Base-by-base conservation (phyloP, 2,888 invertebrate genomes). In the Ophion ellenae region DNA sequence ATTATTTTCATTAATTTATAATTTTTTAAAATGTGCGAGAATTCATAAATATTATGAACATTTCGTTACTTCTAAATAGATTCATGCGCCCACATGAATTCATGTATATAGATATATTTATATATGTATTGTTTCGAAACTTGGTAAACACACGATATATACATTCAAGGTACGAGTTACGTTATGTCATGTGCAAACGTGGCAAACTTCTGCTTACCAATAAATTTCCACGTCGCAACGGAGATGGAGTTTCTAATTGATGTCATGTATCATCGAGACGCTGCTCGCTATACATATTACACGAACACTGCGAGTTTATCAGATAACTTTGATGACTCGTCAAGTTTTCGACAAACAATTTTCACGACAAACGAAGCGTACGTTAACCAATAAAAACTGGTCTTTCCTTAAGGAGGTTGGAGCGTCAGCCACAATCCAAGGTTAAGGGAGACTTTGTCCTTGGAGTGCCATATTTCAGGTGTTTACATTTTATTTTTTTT, bases 181-280 rank as follows among this genome's bases (percentile, higher is more conserved):
- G 32, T 53, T 32, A 67, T 59, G 67, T 59, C 57, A 75, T 67
- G 59, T 61, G 67, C 61, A 53, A 75, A 67, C 66, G 81, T 53
- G 69, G 66, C 47, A 69, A 76, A 82, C 69, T 76, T 82, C 40
- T 63, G 53, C 47, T 70, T 40, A 70, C 64, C 76, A 45, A 70
- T 82, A 61, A 77, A 77, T 82, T 77, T 82, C 70, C 24, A 24
- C 59, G 28, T 77, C 40, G 63, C 24, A 63, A 69, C 53, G n/a
- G 14, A 67, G 32, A 81, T 64, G 47, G 47, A 76, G 70, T 82
- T 82, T 61, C 53, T 76, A 82, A 82, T 76, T 76, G 36, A 69
- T 63, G 45, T 36, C 28, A 53, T 24, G 47, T 53, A 76, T 70
- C 76, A 45, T 70, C 67, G 53, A 67, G 24, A 70, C 28, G 53